Evolutionary conservation across 2,113 vertebrate genomes (phyloP).

Genomic region (Takifugu bimaculatus): DNA sequence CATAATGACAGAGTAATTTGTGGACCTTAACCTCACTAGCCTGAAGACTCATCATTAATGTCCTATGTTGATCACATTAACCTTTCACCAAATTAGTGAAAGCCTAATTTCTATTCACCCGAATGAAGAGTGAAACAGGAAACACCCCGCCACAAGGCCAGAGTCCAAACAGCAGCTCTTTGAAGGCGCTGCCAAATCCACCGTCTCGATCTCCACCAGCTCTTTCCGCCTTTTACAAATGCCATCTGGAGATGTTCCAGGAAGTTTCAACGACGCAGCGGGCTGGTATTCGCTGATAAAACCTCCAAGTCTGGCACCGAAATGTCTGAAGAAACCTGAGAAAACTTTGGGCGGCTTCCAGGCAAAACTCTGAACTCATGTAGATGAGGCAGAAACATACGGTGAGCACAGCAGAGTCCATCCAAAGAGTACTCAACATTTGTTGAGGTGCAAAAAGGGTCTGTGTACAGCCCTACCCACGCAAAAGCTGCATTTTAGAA

Average conservation of each 20-base stretch:
- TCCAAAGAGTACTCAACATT: too few species aligned
- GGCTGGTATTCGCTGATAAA: constrained; percentile 47
- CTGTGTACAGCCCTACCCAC: too few species aligned
- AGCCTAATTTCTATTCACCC: constrained; percentile 25
- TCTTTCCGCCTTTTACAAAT: constrained; percentile 35
- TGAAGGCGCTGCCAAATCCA: constrained; percentile 55
- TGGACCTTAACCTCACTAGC: constrained; percentile 9
- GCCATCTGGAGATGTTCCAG: constrained; percentile 62
- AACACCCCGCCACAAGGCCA: constrained; percentile 24
- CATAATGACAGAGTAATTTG: constrained; percentile 15
- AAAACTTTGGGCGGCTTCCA: constrained; percentile 21
- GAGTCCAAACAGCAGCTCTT: constrained; percentile 49
- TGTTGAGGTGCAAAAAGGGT: too few species aligned
- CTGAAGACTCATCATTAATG: constrained; percentile 5
- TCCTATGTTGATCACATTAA: constrained; percentile 8
- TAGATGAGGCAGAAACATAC: background rate
- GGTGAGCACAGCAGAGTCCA: too few species aligned
- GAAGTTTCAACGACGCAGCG: constrained; percentile 32
- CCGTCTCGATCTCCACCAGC: constrained; percentile 30
- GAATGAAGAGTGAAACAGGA: constrained; percentile 26
- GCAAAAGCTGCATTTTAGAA: too few species aligned
- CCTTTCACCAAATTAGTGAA: constrained; percentile 34
- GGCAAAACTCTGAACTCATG: constrained; percentile 20
- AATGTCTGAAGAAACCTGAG: constrained; percentile 44
- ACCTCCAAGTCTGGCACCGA: constrained; percentile 30